A percentile compares a stretch with the other conserved stretches of the same genome.
phyloP scores from a whole-genome alignment of 2,113 vertebrate species.

The Pavo muticus region DNA sequence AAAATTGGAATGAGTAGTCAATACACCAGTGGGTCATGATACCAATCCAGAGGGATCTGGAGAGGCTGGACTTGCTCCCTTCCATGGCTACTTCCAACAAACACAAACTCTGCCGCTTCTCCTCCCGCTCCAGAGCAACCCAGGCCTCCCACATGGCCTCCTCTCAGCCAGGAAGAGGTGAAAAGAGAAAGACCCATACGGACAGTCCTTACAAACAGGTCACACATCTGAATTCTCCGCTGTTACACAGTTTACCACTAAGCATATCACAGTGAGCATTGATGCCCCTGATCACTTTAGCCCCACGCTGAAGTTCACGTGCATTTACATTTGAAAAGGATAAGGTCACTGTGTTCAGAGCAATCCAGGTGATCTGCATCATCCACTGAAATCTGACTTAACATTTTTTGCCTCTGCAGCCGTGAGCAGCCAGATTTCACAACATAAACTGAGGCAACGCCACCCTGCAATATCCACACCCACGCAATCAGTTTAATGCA shows the following conservation, averaged over 20 bases:
- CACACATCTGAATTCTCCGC: slow-evolving; percentile 16
- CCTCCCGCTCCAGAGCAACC: not conserved
- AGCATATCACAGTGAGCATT: not conserved
- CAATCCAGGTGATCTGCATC: not conserved
- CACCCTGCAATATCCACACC: not conserved
- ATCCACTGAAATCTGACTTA: not conserved
- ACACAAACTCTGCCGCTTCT: not conserved
- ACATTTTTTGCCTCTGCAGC: not conserved
- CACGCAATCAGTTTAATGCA: not conserved
- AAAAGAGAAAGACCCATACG: not conserved
- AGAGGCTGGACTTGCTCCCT: not conserved
- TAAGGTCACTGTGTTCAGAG: not conserved
- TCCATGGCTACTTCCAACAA: not conserved
- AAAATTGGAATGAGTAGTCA: not conserved
- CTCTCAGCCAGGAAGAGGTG: slow-evolving; percentile 7
- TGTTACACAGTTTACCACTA: slow-evolving; percentile 43
- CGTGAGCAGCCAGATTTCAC: not conserved
- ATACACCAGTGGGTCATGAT: not conserved
- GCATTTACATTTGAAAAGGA: not conserved
- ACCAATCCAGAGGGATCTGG: not conserved
- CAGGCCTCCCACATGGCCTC: not conserved
- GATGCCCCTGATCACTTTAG: not conserved
- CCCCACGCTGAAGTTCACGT: not conserved
- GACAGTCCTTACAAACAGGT: slow-evolving; percentile 51
- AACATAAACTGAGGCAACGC: not conserved